Conservation (phyloP, 2,888 invertebrate genomes). For the Scaptomyza flava region DNA sequence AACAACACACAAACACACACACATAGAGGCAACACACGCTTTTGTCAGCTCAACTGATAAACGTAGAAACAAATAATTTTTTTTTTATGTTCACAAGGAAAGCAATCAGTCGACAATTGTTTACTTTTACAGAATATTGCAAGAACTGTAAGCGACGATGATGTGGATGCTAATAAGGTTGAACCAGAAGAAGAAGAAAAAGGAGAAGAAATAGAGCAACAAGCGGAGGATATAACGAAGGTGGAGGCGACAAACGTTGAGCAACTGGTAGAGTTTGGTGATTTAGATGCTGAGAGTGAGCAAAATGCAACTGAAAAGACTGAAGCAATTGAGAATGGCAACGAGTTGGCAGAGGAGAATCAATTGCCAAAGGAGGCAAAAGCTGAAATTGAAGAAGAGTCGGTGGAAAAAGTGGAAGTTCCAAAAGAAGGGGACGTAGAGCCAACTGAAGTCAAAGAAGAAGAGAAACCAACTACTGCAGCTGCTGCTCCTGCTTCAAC, state of each 20-base stretch:
- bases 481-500: neutral
- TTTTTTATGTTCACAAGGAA: conserved; percentile 60
- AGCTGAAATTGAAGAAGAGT: conserved; percentile 14
- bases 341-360: conserved; percentile 13
- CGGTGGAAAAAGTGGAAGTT: conserved; percentile 17
- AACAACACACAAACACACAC: conserved; percentile 1
- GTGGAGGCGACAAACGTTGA: conserved; percentile 28
- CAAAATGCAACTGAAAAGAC: conserved; percentile 63
- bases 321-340: conserved; percentile 47
- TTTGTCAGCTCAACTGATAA: conserved; percentile 32
- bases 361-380: conserved; percentile 2
- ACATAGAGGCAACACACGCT: conserved; percentile 18
- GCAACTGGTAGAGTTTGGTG: conserved; percentile 12
- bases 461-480: conserved; percentile 31
- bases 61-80: conserved; percentile 42
- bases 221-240: conserved; percentile 3
- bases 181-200: conserved; percentile 18
- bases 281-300: conserved; percentile 48
- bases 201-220: conserved; percentile 5
- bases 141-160: conserved; percentile 77
- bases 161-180: conserved; percentile 42
- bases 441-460: conserved; percentile 32
- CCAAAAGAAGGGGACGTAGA: conserved; percentile 15
- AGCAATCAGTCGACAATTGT: conserved; percentile 85
- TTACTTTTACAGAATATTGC: conserved; percentile 85